Percentiles rank a stretch among this genome's conserved stretches.
phyloP scores from a whole-genome alignment of 92 coral and sea anemone genomes.

The Palythoa heliodiscus region DNA sequence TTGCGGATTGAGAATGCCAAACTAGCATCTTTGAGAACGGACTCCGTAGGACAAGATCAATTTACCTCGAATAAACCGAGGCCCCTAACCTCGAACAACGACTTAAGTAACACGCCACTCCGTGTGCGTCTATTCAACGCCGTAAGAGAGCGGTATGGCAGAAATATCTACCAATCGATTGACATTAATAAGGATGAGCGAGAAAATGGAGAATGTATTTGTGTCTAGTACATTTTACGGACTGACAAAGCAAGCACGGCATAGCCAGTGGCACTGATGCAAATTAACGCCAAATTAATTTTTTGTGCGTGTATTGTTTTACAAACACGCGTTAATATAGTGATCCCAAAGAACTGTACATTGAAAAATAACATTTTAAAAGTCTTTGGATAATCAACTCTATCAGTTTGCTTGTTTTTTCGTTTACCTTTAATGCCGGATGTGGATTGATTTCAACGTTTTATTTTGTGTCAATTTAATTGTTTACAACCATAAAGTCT shows the following conservation, averaged over 20 bases:
- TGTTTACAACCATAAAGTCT: too few species aligned
- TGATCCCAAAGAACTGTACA: background rate
- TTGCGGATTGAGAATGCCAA: background rate
- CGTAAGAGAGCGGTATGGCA: conserved; percentile 15
- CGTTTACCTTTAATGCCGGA: too few species aligned
- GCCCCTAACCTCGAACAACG: background rate
- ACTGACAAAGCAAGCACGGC: background rate
- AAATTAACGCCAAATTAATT: too few species aligned
- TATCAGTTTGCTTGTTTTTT: too few species aligned
- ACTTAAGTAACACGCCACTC: background rate
- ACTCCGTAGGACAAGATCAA: background rate
- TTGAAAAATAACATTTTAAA: background rate
- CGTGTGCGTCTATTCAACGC: conserved; percentile 9
- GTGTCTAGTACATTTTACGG: background rate
- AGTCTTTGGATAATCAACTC: background rate
- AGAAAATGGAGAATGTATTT: background rate
- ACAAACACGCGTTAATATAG: background rate
- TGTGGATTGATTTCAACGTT: background rate
- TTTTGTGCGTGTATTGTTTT: too few species aligned
- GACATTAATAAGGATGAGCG: background rate
- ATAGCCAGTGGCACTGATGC: too few species aligned
- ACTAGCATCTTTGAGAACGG: background rate
- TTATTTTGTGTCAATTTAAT: background rate
- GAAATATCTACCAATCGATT: conserved; percentile 7
- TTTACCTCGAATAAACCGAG: background rate